These are phyloP conservation scores for Mystacides longicornis DNA, from an alignment of 2,888 invertebrate species.

Conservation along the genomic window DNA sequence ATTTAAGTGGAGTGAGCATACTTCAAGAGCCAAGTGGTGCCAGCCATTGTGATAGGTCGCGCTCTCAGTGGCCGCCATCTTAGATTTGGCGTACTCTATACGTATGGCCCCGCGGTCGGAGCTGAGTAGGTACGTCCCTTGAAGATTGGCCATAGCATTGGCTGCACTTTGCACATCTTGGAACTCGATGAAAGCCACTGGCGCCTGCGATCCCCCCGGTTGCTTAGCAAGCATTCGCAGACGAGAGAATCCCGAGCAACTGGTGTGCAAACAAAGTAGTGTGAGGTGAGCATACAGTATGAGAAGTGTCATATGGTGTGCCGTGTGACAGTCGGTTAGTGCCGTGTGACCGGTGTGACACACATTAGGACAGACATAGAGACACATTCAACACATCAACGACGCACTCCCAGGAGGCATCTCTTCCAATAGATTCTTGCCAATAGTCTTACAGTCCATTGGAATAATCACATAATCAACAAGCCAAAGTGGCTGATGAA, in stretches of 20 bases:
- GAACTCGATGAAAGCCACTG: conserved; percentile 98
- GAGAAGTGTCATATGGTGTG: not conserved
- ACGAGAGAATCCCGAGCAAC: conserved; percentile 97
- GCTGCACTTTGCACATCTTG: conserved; percentile 86
- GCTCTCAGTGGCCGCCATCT: conserved; percentile 84
- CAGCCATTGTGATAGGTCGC: conserved; percentile 46
- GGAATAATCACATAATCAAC: too few species aligned
- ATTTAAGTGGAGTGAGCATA: conserved; percentile 20
- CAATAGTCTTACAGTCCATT: too few species aligned
- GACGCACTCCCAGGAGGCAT: too few species aligned
- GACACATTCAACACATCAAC: too few species aligned
- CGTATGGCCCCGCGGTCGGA: conserved; percentile 96
- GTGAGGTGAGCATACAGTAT: conserved; percentile 2
- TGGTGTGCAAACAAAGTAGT: conserved; percentile 40
- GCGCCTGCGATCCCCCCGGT: conserved; percentile 46
- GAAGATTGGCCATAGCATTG: conserved; percentile 87
- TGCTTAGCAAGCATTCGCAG: conserved; percentile 91
- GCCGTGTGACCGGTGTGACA: too few species aligned
- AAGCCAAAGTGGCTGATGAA: too few species aligned
- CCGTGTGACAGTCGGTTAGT: too few species aligned
- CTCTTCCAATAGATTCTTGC: too few species aligned
- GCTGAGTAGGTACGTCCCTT: conserved; percentile 93
- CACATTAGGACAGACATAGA: too few species aligned
- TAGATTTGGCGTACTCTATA: conserved; percentile 98
- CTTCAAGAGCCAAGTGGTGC: conserved; percentile 30